Evolutionary conservation across 2,888 invertebrate genomes (phyloP).

Genomic region (Scaptomyza caliginosa): DNA sequence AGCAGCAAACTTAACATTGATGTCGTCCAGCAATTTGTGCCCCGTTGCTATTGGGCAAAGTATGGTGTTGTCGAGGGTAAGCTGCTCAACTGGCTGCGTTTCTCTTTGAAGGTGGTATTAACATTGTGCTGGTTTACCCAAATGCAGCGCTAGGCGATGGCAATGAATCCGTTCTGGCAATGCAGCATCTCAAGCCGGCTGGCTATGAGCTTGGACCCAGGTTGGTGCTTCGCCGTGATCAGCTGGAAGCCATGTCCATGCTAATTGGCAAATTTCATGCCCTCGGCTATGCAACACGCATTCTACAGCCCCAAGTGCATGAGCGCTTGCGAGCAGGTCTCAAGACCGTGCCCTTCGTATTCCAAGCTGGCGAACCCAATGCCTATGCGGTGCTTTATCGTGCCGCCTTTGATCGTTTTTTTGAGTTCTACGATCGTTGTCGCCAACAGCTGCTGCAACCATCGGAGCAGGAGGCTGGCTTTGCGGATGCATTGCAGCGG

Average conservation of each 20-base stretch:
- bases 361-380: conserved; percentile 55
- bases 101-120: background rate
- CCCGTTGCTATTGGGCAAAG: conserved; percentile 72
- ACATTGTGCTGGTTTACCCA: too few relatives aligned
- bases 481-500: conserved; percentile 54
- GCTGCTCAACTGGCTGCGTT: background rate
- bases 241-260: conserved; percentile 76
- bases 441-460: conserved; percentile 32
- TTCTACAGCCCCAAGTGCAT: conserved; percentile 67
- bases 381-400: conserved; percentile 76
- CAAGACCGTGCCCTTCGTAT: conserved; percentile 71
- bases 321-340: conserved; percentile 68
- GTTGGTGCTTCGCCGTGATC: conserved; percentile 71
- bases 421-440: conserved; percentile 74
- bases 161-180: conserved; percentile 76
- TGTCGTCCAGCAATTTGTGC: conserved; percentile 68
- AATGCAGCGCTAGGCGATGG: conserved; percentile 60
- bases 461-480: conserved; percentile 7
- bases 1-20: conserved; percentile 49
- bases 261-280: conserved; percentile 81
- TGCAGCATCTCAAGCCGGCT: conserved; percentile 77
- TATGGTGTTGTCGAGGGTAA: conserved; percentile 79
- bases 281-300: conserved; percentile 74
- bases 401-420: conserved; percentile 81
- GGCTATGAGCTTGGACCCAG: conserved; percentile 81